A percentile compares a stretch with the other conserved stretches of the same genome.
Conservation (phyloP, 1,140 invertebrate species). For the Heliconius melpomene region DNA sequence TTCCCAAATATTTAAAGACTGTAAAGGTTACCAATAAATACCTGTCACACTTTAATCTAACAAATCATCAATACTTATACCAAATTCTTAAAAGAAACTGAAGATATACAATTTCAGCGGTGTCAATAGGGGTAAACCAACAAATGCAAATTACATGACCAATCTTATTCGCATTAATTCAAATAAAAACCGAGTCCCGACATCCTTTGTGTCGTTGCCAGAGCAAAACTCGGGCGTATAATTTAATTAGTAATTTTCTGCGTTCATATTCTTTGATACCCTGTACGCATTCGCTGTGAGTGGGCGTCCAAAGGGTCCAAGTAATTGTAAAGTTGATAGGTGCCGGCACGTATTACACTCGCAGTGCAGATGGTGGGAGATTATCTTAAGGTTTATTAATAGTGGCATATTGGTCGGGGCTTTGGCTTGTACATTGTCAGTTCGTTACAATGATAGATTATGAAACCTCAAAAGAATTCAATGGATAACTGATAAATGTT, state of each 20-base stretch:
- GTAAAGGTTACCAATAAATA: too few species aligned
- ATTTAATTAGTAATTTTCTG: conserved; percentile 2
- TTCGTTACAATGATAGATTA: conserved; percentile 2
- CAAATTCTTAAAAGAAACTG: not conserved
- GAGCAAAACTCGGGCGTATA: not conserved
- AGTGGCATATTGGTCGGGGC: conserved; percentile 12
- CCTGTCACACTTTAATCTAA: too few species aligned
- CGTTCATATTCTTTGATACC: not conserved
- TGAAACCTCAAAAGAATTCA: not conserved
- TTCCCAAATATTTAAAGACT: too few species aligned
- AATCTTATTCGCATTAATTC: conserved; percentile 43
- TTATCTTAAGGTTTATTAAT: conserved; percentile 23
- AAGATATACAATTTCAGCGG: not conserved
- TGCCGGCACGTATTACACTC: conserved; percentile 3
- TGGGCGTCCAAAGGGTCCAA: not conserved
- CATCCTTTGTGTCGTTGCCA: conserved; percentile 14
- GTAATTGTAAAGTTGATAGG: conserved; percentile 10
- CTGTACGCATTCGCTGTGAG: not conserved
- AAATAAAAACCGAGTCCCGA: conserved; percentile 25
- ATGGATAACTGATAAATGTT: not conserved
- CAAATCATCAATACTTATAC: too few species aligned
- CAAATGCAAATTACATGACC: conserved; percentile 18
- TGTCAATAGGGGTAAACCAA: not conserved
- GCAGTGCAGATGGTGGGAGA: not conserved
- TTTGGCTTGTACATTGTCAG: not conserved